phyloP scores from a whole-genome alignment of 2,888 invertebrate species.

The Chymomyza amoena region DNA sequence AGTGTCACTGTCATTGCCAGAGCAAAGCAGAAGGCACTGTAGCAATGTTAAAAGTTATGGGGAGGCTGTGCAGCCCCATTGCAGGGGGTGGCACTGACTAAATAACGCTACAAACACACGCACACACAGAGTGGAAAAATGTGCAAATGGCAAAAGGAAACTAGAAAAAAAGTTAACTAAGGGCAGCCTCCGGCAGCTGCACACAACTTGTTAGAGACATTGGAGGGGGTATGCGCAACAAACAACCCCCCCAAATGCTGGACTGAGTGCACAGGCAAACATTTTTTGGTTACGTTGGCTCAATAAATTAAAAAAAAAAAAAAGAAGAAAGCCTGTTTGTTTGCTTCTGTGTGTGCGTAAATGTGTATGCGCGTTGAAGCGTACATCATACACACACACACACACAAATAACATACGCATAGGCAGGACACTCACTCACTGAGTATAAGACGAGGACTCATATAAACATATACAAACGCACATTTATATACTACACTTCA shows the following conservation, averaged over 20 bases:
- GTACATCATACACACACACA: slow-evolving; percentile 31
- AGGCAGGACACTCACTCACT: neutral
- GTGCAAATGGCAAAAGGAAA: slow-evolving; percentile 42
- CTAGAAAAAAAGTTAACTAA: slow-evolving; percentile 69
- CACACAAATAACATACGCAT: neutral
- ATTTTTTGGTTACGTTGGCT: slow-evolving; percentile 35
- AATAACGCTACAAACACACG: slow-evolving; percentile 59
- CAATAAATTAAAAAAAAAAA: slow-evolving; percentile 58
- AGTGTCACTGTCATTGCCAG: slow-evolving; percentile 71
- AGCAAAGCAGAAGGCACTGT: slow-evolving; percentile 33
- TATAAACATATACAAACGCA: neutral
- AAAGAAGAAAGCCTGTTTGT: neutral
- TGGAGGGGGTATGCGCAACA: neutral
- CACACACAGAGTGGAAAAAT: slow-evolving; percentile 7
- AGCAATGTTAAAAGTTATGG: slow-evolving; percentile 9
- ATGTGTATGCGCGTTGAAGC: slow-evolving; percentile 33
- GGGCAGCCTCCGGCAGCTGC: slow-evolving; percentile 35
- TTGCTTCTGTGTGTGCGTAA: slow-evolving; percentile 16
- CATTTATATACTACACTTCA: slow-evolving; percentile 2
- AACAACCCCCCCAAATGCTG: slow-evolving; percentile 51
- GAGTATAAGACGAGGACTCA: no score
- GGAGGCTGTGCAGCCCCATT: slow-evolving; percentile 52
- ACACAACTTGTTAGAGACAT: slow-evolving; percentile 1
- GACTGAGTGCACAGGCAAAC: slow-evolving; percentile 4
- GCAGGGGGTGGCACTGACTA: slow-evolving; percentile 22